Percentiles rank a stretch among this genome's conserved stretches.
phyloP scores from a whole-genome alignment of 1,140 invertebrate genomes.

The Diorhabda elongata region DNA sequence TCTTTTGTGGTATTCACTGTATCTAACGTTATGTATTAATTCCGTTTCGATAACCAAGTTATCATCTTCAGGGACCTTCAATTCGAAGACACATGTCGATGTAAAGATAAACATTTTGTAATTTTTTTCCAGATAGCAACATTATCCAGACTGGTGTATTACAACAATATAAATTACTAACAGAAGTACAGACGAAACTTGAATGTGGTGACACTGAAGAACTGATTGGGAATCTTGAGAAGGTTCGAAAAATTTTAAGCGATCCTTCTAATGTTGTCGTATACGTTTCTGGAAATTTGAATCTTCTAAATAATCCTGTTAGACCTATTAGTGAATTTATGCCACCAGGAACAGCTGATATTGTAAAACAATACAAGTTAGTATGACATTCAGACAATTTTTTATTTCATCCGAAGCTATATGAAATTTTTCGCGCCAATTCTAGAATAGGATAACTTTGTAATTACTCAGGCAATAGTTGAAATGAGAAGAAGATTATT shows the following conservation, averaged over 20 bases:
- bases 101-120: not conserved
- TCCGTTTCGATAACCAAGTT: too few relatives aligned
- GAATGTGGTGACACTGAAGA: slow-evolving; percentile 53
- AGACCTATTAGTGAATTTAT: slow-evolving; percentile 56
- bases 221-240: slow-evolving; percentile 58
- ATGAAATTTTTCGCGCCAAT: too few relatives aligned
- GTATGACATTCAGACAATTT: not conserved
- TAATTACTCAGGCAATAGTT: not conserved
- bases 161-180: slow-evolving; percentile 74
- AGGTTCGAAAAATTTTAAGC: slow-evolving; percentile 58
- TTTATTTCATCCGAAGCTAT: too few relatives aligned
- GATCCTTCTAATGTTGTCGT: slow-evolving; percentile 58
- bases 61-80: too few relatives aligned
- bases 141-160: slow-evolving; percentile 64
- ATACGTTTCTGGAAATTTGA: slow-evolving; percentile 69
- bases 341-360: slow-evolving; percentile 30
- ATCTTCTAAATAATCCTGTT: slow-evolving; percentile 53
- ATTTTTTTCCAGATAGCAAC: slow-evolving; percentile 63
- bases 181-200: slow-evolving; percentile 58
- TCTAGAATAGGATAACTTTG: too few relatives aligned
- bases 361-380: slow-evolving; percentile 10
- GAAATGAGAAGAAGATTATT: too few relatives aligned
- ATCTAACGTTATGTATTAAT: too few relatives aligned
- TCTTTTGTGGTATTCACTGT: too few relatives aligned
- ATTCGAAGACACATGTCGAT: not conserved